Evolutionary conservation across 2,797 vertebrate genomes (phyloP), one percentile per base, ranked within the genome.

Genomic region (Spondyliosoma cantharus): DNA sequence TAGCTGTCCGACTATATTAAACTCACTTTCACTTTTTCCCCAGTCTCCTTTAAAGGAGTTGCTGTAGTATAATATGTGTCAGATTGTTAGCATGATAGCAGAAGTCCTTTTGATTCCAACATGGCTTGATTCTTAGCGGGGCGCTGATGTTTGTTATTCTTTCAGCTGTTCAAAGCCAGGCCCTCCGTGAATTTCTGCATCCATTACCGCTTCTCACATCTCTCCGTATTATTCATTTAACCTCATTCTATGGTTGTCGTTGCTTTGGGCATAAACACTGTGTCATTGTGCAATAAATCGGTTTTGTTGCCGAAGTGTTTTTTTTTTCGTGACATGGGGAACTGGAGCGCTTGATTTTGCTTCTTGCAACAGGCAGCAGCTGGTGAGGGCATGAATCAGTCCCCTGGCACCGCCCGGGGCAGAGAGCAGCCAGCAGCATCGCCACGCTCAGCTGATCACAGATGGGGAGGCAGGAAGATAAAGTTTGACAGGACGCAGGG

Each of bases 31-130:
- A 32, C 45, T 63, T 86, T 74, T 72, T 69, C 60, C 70, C 42
- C 69, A 25, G 53, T 24, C 53, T 71, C 68, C 74, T 86, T 90
- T 68, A 86, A 79, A 88, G 78, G 58, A 52, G 16, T 32, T 8
- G 20, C 57, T 68, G 54, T 56, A 17, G 24, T 17, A 25, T 56
- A 71, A 46, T 37, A 45, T 42, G 78, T 86, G 82, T 87, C 68
- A 53, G 76, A 84, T 80, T 68, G 83, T 84, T 83, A 73, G 85
- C 78, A 42, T 57, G 76, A 81, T 82, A 65, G 80, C 74, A 71
- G 62, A 70, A 19, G 45, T 81, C 70, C 54, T 74, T 91, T 90
- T 86, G 85, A 88, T 91, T 85, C 63, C 65, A 66, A 48, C 63
- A 54, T 60, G 73, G 67, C 74, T 87, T 2, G 58, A 57, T 77